Conservation (phyloP, 2,797 vertebrate genomes). For the Chiloscyllium punctatum region DNA sequence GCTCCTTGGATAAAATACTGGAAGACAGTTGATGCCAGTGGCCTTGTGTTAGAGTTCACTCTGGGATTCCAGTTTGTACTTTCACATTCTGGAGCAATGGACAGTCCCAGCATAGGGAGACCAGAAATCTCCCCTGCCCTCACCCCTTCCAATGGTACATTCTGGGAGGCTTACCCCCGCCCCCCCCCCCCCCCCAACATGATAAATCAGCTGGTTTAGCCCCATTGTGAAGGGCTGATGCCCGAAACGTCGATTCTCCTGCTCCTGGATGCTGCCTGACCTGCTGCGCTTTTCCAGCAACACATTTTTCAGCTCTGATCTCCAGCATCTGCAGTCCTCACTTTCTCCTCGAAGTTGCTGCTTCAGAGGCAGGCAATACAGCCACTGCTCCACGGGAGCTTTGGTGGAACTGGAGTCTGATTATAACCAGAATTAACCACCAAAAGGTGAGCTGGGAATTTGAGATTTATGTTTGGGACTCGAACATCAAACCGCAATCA, state of each 20-base stretch:
- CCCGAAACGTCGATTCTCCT: too few species aligned
- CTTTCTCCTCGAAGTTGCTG: too few species aligned
- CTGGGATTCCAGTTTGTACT: background rate
- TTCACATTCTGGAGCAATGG: background rate
- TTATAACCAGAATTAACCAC: background rate
- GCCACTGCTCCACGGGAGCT: background rate
- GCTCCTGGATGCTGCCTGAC: too few species aligned
- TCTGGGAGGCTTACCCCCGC: background rate
- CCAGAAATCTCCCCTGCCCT: background rate
- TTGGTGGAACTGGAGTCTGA: background rate
- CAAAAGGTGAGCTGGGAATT: background rate
- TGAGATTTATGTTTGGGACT: background rate
- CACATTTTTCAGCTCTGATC: too few species aligned
- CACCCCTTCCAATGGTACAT: background rate
- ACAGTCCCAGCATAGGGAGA: background rate
- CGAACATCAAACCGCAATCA: background rate
- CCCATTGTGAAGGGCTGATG: too few species aligned
- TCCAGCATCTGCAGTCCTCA: too few species aligned
- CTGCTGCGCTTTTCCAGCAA: too few species aligned
- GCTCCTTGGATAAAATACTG: background rate
- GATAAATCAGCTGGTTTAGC: too few species aligned
- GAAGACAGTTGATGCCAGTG: background rate
- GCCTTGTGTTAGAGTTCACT: background rate
- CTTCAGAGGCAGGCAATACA: background rate
- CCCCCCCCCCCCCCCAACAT: background rate